A percentile compares a stretch with the other conserved stretches of the same genome.
phyloP scores from a whole-genome alignment of 2,888 invertebrate species.

The Trachelus troglodyta region DNA sequence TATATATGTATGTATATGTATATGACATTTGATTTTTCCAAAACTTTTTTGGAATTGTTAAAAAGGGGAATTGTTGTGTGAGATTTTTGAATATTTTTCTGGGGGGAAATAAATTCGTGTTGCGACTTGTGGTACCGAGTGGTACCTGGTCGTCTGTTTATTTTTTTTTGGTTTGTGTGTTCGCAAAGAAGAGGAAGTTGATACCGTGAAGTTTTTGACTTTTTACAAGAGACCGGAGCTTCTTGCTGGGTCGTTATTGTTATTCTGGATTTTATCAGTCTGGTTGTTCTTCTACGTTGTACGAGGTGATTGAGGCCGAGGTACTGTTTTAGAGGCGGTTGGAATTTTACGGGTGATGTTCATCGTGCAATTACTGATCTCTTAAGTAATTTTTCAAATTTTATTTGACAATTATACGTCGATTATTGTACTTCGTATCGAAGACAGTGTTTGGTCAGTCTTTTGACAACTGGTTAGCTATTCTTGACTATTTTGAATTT shows the following conservation, averaged over 20 bases:
- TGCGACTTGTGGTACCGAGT: not conserved
- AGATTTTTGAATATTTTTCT: not conserved
- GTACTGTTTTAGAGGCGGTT: not conserved
- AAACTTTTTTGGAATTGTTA: not conserved
- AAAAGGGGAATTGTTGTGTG: not conserved
- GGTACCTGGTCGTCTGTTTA: not conserved
- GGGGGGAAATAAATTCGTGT: not conserved
- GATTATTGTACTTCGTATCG: not conserved
- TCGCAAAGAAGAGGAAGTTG: not conserved
- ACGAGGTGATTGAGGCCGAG: not conserved
- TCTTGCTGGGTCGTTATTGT: not conserved
- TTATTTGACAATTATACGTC: not conserved
- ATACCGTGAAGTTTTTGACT: not conserved
- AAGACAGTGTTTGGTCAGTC: slow-evolving; percentile 13
- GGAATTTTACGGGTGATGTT: not conserved
- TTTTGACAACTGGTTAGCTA: not conserved
- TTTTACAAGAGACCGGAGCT: not conserved
- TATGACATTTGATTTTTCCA: not conserved
- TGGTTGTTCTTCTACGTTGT: not conserved
- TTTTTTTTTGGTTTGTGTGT: not conserved
- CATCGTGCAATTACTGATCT: not conserved
- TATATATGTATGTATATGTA: not conserved
- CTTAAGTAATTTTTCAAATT: not conserved
- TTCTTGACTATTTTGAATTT: slow-evolving; percentile 1
- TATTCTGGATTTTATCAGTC: not conserved